Evolutionary conservation across 2,113 vertebrate genomes (phyloP).

Genomic region (Piaya cayana): DNA sequence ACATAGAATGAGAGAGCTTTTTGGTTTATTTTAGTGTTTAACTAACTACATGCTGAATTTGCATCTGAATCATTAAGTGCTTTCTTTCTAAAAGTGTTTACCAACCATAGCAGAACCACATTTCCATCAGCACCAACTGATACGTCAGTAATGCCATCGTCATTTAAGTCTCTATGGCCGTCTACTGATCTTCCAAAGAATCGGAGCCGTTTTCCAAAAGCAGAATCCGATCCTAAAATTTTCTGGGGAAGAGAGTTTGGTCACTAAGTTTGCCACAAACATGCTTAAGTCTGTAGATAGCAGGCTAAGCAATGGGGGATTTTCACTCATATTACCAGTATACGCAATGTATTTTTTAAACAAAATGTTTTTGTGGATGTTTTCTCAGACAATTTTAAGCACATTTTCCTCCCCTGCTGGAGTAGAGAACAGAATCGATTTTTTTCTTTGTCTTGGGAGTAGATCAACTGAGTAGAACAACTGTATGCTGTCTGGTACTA

Average conservation of each 20-base stretch:
- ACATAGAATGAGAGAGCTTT: background rate
- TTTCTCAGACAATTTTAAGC: background rate
- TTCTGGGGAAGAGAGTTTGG: constrained; percentile 76
- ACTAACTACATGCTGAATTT: background rate
- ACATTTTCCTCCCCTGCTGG: background rate
- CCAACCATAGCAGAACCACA: constrained; percentile 91
- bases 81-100: constrained; percentile 5
- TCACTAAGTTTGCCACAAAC: background rate
- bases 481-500: background rate
- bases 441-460: background rate
- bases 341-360: background rate
- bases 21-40: background rate
- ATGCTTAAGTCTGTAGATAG: background rate
- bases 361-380: background rate
- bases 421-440: background rate
- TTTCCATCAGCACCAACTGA: constrained; percentile 88
- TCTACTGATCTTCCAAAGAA: constrained; percentile 92
- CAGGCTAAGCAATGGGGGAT: background rate
- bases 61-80: background rate
- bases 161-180: constrained; percentile 85
- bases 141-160: constrained; percentile 84
- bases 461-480: background rate
- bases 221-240: constrained; percentile 82
- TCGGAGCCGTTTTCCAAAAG: constrained; percentile 78
- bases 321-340: background rate